phyloP scores from a whole-genome alignment of 2,888 invertebrate species.

The Athalia rosae region DNA sequence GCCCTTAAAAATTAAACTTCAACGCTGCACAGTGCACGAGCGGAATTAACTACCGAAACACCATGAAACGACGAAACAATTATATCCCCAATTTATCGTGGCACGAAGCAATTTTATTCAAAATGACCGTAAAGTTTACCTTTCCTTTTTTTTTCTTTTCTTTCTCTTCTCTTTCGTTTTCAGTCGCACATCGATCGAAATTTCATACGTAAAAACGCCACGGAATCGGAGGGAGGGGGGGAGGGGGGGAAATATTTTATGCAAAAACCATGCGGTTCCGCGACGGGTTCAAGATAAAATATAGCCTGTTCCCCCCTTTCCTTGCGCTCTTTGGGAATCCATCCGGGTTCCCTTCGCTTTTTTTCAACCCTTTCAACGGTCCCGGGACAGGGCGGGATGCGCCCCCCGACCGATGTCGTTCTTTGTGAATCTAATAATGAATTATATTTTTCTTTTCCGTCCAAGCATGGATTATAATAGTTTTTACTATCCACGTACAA shows the following conservation, averaged over 20 bases:
- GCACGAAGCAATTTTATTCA: too few species aligned
- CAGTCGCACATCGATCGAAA: not conserved
- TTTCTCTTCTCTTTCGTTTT: not conserved
- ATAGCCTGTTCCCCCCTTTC: slow-evolving; percentile 55
- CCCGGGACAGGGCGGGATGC: slow-evolving; percentile 65
- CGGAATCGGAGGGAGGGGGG: not conserved
- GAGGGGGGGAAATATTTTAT: too few species aligned
- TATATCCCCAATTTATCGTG: too few species aligned
- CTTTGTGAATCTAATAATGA: slow-evolving; percentile 70
- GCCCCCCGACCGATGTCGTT: slow-evolving; percentile 64
- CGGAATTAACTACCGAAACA: too few species aligned
- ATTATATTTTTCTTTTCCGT: slow-evolving; percentile 72
- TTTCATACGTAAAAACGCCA: not conserved
- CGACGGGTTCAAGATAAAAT: slow-evolving; percentile 68
- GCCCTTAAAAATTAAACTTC: too few species aligned
- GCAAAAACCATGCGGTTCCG: not conserved
- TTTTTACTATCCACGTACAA: slow-evolving; percentile 68
- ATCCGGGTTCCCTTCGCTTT: not conserved
- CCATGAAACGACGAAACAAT: too few species aligned
- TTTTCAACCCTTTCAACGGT: slow-evolving; percentile 36
- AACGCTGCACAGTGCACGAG: too few species aligned
- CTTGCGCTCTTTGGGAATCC: slow-evolving; percentile 51
- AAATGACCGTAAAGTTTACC: too few species aligned
- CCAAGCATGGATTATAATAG: slow-evolving; percentile 73
- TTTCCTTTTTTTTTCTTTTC: not conserved